Conservation (phyloP, 53 echinoderm and acorn worm genomes). For the Pentamera pediparva region DNA sequence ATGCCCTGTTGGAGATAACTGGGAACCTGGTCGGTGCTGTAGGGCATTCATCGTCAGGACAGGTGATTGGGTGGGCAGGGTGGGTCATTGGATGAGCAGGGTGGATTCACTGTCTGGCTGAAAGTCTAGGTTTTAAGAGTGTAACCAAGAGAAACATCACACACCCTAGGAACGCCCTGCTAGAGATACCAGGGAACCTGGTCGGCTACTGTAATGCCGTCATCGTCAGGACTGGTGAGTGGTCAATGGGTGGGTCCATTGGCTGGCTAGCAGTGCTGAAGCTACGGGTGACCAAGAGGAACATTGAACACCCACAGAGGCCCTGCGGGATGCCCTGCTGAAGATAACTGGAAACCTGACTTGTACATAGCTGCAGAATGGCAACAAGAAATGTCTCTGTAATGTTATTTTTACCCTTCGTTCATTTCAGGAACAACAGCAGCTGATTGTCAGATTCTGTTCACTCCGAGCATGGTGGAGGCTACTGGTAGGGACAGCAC, state of each 20-base stretch:
- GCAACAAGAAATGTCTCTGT: too few relatives aligned
- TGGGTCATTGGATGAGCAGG: too few relatives aligned
- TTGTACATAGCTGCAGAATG: too few relatives aligned
- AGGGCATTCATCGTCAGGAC: conserved; percentile 69
- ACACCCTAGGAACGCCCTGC: too few relatives aligned
- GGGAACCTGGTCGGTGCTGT: conserved; percentile 86
- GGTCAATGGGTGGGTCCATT: background rate
- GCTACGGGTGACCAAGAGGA: conserved; percentile 20
- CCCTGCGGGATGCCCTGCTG: conserved; percentile 44
- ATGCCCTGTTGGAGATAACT: conserved; percentile 64
- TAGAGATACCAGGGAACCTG: conserved; percentile 73
- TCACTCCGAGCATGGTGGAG: conserved; percentile 80
- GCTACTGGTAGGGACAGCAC: conserved; percentile 76
- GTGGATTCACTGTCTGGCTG: too few relatives aligned
- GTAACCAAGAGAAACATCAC: too few relatives aligned
- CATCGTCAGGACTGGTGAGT: conserved; percentile 53
- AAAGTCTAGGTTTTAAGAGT: too few relatives aligned
- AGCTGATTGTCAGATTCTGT: conserved; percentile 71
- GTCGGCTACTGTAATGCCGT: conserved; percentile 88
- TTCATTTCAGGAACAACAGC: conserved; percentile 74
- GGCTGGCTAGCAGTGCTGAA: conserved; percentile 72
- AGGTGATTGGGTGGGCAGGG: too few relatives aligned
- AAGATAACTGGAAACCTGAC: conserved; percentile 73
- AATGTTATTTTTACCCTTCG: too few relatives aligned
- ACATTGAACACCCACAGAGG: too few relatives aligned